A percentile compares a stretch with the other conserved stretches of the same genome.
phyloP scores from a whole-genome alignment of 1,140 invertebrate genomes.

The Anoplophora glabripennis region DNA sequence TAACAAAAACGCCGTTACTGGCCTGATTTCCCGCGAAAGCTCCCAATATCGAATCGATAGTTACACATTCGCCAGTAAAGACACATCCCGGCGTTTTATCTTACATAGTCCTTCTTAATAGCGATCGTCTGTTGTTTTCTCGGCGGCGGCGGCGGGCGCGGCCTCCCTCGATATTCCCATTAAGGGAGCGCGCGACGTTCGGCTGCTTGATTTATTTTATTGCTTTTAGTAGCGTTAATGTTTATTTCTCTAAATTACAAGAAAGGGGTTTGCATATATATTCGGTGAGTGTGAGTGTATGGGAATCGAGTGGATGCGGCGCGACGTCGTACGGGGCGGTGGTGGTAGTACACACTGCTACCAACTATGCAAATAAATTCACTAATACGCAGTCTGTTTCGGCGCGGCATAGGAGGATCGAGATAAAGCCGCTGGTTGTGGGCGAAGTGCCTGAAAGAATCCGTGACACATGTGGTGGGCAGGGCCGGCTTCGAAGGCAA shows the following conservation, averaged over 20 bases:
- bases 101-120: slow-evolving; percentile 15
- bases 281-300: not conserved
- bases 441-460: slow-evolving; percentile 1
- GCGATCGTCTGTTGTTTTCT: slow-evolving; percentile 32
- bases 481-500: too few relatives aligned
- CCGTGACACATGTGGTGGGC: too few relatives aligned
- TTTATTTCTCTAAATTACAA: slow-evolving; percentile 50
- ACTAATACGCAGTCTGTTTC: slow-evolving; percentile 7
- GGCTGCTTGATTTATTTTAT: slow-evolving; percentile 49
- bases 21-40: too few relatives aligned
- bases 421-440: slow-evolving; percentile 4
- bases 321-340: not conserved
- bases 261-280: slow-evolving; percentile 46
- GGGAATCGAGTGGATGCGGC: slow-evolving; percentile 8
- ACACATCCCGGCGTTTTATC: slow-evolving; percentile 3
- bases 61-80: too few relatives aligned
- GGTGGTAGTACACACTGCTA: slow-evolving; percentile 2
- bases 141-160: slow-evolving; percentile 15
- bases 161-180: slow-evolving; percentile 39
- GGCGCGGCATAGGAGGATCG: not conserved
- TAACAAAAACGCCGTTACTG: too few relatives aligned
- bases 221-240: slow-evolving; percentile 50
- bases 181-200: slow-evolving; percentile 43
- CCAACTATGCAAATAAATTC: slow-evolving; percentile 23
- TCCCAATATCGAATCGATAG: too few relatives aligned